phyloP scores from a whole-genome alignment of 2,797 vertebrate genomes.

The Nasua narica region DNA sequence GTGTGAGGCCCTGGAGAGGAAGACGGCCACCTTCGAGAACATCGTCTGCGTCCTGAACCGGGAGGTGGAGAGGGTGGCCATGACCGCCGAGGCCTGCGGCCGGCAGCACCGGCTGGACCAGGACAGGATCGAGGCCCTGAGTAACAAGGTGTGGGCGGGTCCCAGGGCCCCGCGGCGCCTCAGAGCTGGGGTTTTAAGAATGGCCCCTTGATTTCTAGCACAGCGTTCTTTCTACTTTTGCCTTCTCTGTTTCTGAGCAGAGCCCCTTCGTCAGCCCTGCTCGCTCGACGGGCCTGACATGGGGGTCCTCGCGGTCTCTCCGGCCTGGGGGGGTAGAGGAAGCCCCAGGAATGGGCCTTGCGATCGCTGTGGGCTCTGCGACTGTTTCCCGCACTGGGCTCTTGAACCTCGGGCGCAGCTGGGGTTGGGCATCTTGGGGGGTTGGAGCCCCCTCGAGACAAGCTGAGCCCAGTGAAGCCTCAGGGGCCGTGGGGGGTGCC shows the following conservation, averaged over 20 bases:
- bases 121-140: slow-evolving; percentile 92
- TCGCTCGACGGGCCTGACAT: accelerated
- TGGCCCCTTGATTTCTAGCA: accelerated
- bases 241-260: neutral
- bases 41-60: slow-evolving; percentile 96
- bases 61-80: slow-evolving; percentile 92
- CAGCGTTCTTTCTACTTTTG: neutral
- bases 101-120: slow-evolving; percentile 93
- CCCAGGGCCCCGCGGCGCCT: accelerated
- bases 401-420: accelerated
- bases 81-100: slow-evolving; percentile 89
- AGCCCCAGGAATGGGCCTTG: accelerated
- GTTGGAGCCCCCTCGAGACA: accelerated
- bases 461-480: neutral
- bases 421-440: neutral
- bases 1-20: slow-evolving; percentile 90
- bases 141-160: slow-evolving; percentile 83
- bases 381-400: neutral
- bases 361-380: accelerated
- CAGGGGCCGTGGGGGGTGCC: accelerated
- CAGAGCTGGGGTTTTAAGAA: accelerated
- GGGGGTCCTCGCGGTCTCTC: too few relatives aligned
- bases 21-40: slow-evolving; percentile 93
- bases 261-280: neutral
- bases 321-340: neutral